Percentiles rank a stretch among this genome's conserved stretches.
phyloP scores from a whole-genome alignment of 2,888 invertebrate species.

The Aspidapion aeneum region DNA sequence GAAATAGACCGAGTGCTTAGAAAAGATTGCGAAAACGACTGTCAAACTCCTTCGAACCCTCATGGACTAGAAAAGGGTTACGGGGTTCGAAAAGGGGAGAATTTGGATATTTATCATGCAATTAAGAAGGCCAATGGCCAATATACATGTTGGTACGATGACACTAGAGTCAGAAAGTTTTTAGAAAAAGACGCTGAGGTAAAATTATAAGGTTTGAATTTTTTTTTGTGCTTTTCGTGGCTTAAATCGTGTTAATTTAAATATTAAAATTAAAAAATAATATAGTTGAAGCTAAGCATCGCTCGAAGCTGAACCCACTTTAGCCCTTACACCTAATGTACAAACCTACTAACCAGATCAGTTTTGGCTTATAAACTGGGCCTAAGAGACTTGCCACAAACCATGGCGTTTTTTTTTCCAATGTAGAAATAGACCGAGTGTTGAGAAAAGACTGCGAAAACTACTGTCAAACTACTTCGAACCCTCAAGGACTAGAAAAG shows the following conservation, averaged over 20 bases:
- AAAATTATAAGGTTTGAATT: not conserved
- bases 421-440: constrained; percentile 96
- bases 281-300: too few species aligned
- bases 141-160: constrained; percentile 28
- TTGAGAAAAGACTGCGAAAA: constrained; percentile 78
- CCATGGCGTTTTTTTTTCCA: constrained; percentile 95
- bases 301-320: too few species aligned
- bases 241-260: too few species aligned
- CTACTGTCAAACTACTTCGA: constrained; percentile 88
- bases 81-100: constrained; percentile 76
- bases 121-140: constrained; percentile 56
- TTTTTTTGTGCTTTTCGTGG: not conserved
- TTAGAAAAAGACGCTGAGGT: not conserved
- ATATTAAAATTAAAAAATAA: too few species aligned
- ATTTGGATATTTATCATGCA: constrained; percentile 68
- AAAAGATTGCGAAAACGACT: constrained; percentile 84
- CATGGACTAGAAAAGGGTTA: constrained; percentile 78
- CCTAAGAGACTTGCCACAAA: constrained; percentile 85
- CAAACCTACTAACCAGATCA: constrained; percentile 87
- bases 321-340: constrained; percentile 79
- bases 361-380: constrained; percentile 88
- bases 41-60: constrained; percentile 92
- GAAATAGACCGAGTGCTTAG: constrained; percentile 91
- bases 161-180: constrained; percentile 8
- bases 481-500: constrained; percentile 75